Percentiles rank a stretch among this genome's conserved stretches.
Conservation (phyloP, 2,888 invertebrate genomes). For the Orchesella flavescens region DNA sequence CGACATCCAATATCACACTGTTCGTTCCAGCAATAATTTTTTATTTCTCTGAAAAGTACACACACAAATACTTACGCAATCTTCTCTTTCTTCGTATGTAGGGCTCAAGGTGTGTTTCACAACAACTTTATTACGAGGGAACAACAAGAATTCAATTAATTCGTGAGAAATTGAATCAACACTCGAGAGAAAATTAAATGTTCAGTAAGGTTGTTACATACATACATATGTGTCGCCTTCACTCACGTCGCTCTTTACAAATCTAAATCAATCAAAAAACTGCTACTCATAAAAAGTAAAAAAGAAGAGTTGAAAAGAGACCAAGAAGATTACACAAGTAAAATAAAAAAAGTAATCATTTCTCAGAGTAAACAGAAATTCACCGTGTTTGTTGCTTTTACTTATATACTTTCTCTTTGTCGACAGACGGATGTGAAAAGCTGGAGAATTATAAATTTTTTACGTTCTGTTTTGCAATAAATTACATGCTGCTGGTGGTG, state of each 20-base stretch:
- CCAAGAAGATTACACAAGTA: too few species aligned
- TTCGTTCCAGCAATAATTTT: not conserved
- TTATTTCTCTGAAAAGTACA: too few species aligned
- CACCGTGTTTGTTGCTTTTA: too few species aligned
- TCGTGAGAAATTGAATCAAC: slow-evolving; percentile 46
- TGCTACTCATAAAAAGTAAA: not conserved
- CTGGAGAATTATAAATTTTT: not conserved
- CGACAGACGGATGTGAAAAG: not conserved
- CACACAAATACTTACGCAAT: slow-evolving; percentile 22
- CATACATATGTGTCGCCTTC: too few species aligned
- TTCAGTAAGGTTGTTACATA: not conserved
- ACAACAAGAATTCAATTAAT: slow-evolving; percentile 44
- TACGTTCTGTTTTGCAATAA: not conserved
- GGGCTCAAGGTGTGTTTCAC: slow-evolving; percentile 39
- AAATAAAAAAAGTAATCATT: too few species aligned
- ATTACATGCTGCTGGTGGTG: not conserved
- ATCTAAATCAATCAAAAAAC: slow-evolving; percentile 15
- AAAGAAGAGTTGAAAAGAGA: too few species aligned
- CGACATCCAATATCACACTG: slow-evolving; percentile 16
- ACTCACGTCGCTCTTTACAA: slow-evolving; percentile 4
- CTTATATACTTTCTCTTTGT: too few species aligned
- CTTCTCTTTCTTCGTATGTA: not conserved
- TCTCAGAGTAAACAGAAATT: too few species aligned
- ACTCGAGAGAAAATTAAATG: slow-evolving; percentile 39
- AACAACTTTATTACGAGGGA: slow-evolving; percentile 22